Evolutionary conservation across 2,797 vertebrate genomes (phyloP).

Genomic region (Phylloscopus collybita): DNA sequence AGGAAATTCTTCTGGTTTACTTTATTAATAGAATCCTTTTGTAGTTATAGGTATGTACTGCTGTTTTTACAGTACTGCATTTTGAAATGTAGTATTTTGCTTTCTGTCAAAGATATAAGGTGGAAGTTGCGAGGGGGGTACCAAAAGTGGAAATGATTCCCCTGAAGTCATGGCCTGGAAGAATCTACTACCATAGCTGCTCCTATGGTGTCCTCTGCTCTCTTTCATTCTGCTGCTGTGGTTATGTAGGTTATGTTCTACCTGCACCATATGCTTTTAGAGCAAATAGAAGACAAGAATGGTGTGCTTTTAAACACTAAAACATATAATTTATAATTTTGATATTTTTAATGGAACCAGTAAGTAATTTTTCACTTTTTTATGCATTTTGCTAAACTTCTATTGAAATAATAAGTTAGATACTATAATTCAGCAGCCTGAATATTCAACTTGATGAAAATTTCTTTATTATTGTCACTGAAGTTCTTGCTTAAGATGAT

Average conservation of each 20-base stretch:
- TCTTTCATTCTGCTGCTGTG: neutral
- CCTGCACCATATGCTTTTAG: fast-evolving
- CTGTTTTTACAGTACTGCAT: neutral
- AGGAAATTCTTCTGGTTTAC: neutral
- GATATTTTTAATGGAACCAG: neutral
- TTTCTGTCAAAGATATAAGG: neutral
- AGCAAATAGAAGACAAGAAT: neutral
- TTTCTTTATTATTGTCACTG: neutral
- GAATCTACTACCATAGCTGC: neutral
- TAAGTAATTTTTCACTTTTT: neutral
- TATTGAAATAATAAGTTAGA: neutral
- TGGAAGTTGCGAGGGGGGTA: neutral
- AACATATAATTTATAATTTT: neutral
- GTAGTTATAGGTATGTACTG: neutral
- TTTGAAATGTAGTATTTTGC: neutral
- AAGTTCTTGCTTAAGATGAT: neutral
- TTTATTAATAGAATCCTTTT: neutral
- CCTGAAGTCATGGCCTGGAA: neutral
- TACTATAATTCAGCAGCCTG: neutral
- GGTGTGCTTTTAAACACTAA: neutral
- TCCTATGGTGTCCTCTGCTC: neutral
- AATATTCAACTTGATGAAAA: neutral
- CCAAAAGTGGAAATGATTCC: neutral
- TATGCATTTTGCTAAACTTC: neutral
- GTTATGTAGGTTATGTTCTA: neutral